Evolutionary conservation across 2,888 invertebrate species (phyloP).

Genomic region (Hydraecia micacea): DNA sequence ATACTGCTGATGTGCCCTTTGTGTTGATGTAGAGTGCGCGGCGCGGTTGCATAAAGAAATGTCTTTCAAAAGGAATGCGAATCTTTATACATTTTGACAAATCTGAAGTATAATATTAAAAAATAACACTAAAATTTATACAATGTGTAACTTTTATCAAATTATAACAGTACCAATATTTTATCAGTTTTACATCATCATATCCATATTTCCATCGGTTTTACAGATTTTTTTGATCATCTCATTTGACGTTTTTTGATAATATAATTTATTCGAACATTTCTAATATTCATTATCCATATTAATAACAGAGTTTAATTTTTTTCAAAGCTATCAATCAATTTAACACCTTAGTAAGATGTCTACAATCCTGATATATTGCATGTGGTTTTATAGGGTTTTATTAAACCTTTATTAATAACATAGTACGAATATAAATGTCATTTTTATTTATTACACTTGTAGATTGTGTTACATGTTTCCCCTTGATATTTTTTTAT

Average conservation of each 20-base stretch:
- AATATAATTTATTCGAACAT: background rate
- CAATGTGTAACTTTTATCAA: too few species aligned
- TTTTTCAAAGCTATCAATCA: background rate
- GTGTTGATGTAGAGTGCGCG: background rate
- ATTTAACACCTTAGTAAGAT: constrained; percentile 1
- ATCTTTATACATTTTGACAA: too few species aligned
- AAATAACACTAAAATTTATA: too few species aligned
- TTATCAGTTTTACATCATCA: too few species aligned
- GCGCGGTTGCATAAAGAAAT: background rate
- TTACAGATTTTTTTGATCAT: background rate
- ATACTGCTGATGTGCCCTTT: constrained; percentile 30
- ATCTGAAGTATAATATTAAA: too few species aligned
- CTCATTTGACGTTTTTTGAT: background rate
- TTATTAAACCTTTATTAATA: constrained; percentile 59
- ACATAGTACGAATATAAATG: constrained; percentile 57
- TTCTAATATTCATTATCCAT: too few species aligned
- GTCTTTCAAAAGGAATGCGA: background rate
- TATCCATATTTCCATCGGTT: background rate
- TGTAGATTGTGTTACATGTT: constrained; percentile 59
- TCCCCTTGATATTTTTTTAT: constrained; percentile 71
- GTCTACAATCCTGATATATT: constrained; percentile 31
- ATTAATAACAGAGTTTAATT: background rate
- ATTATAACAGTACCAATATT: too few species aligned
- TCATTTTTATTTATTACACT: constrained; percentile 68
- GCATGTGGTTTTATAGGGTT: constrained; percentile 25